These are phyloP conservation scores for Lycodopsis pacificus DNA, from an alignment of 2,797 vertebrate genomes.

Conservation along the genomic window DNA sequence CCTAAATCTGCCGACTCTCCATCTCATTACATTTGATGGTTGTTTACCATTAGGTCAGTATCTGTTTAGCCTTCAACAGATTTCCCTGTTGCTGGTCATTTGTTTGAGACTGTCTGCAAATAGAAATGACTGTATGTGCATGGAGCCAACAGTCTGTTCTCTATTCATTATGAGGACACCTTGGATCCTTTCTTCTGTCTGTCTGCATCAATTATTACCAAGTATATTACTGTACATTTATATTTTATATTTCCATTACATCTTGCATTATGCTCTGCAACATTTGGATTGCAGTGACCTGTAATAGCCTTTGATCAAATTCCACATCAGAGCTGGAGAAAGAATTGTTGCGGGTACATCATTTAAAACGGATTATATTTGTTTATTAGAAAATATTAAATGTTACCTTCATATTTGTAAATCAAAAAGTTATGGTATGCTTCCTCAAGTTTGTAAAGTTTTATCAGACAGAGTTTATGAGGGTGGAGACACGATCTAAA, in stretches of 20 bases:
- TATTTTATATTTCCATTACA: neutral
- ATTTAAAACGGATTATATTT: neutral
- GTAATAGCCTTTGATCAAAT: neutral
- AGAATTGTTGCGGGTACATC: no score
- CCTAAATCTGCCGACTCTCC: neutral
- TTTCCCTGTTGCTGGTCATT: conserved; percentile 28
- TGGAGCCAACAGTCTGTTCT: conserved; percentile 34
- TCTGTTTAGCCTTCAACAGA: conserved; percentile 45
- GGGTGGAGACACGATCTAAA: neutral
- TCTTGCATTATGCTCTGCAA: neutral
- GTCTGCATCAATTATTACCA: neutral
- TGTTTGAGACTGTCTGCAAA: conserved; percentile 52
- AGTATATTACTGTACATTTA: neutral
- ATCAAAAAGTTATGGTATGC: neutral
- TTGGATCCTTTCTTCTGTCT: conserved; percentile 19
- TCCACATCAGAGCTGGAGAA: no score
- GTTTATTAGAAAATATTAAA: neutral
- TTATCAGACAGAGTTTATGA: neutral
- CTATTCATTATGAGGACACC: neutral
- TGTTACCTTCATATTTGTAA: neutral
- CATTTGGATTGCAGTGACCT: neutral
- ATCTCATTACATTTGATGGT: conserved; percentile 45
- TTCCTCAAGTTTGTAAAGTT: neutral
- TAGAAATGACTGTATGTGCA: conserved; percentile 41
- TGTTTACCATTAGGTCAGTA: conserved; percentile 62